Evolutionary conservation across 37 sponge, comb jelly and placozoan genomes (phyloP), one percentile per base, ranked within the genome.

Genomic region (Eunapius fragilis): DNA sequence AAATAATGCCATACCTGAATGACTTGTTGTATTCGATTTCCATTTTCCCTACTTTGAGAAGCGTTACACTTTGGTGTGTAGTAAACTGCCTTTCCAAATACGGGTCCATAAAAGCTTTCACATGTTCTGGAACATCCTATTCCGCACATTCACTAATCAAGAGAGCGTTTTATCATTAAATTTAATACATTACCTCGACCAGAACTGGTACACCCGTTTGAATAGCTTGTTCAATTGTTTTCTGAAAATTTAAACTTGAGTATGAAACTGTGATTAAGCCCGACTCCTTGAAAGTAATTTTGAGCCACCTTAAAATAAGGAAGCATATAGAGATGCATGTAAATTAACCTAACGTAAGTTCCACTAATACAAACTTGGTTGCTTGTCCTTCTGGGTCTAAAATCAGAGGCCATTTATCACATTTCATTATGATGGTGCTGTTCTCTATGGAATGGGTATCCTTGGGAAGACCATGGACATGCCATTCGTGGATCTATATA

Each of bases 371-470:
- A 41, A 37, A 92, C 87, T 79, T 77, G 31, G 67, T 70, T 28
- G 91, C 93, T 72, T 93, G 93, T 69, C 85, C 87, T 58, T 93
- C 84, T 28, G 93, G 90, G 31, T 93, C 93, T 47, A 93, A 82
- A 30, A 93, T 68, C 28, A 93, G 84, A 32, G 91, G 93, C 83
- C 87, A 86, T 48, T 81, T 80, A 68, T 83, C 71, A 74, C 77
- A 78, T 33, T 79, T 50, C 30, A 71, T 93, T 22, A 90, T 27
- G 38, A 93, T 25, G 24, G 82, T 41, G 2, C 84, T 89, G 79
- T 86, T 93, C 75, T 93, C 83, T 19, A 86, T 78, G 10, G 93
- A 93, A 74, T 80, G 81, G 23, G 70, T 72, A 68, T 93, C 90
- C 72, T 82, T 71, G 26, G 90, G 93, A 6, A 93, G 76, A 4